These are phyloP conservation scores for Calidris pugnax DNA, from an alignment of 2,113 vertebrate species.

Conservation along the genomic window DNA sequence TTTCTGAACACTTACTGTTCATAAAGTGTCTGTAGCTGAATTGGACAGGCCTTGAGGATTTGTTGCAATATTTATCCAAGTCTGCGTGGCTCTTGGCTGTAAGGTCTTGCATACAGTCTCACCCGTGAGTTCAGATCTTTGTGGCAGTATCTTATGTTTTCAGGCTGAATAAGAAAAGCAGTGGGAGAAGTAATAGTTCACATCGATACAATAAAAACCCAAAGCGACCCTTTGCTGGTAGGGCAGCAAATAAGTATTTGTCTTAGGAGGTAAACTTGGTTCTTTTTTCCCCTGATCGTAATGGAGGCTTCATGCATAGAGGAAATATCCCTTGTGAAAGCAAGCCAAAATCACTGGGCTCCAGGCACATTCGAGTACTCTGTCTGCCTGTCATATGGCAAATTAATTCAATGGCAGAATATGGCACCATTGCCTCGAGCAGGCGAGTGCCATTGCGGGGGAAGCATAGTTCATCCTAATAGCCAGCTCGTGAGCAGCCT, in stretches of 20 bases:
- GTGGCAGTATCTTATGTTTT: background rate
- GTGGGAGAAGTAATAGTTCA: background rate
- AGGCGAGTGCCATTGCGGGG: background rate
- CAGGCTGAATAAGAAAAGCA: background rate
- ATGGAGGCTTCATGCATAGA: background rate
- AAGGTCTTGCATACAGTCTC: background rate
- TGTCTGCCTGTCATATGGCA: background rate
- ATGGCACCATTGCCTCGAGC: background rate
- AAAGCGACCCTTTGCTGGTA: background rate
- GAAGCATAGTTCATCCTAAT: background rate
- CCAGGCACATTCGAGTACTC: background rate
- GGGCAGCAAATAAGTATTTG: background rate
- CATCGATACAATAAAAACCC: background rate
- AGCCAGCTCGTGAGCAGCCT: background rate
- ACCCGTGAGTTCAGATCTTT: background rate
- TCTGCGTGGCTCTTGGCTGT: background rate
- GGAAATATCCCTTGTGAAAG: background rate
- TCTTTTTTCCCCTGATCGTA: background rate
- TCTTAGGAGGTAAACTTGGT: background rate
- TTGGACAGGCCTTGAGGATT: background rate
- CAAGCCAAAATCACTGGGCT: background rate
- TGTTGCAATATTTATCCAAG: background rate
- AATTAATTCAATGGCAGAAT: background rate
- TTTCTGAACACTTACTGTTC: background rate
- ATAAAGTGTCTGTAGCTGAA: background rate